Evolutionary conservation across 2,113 vertebrate species (phyloP).

Genomic region (Ceyx margarethae): DNA sequence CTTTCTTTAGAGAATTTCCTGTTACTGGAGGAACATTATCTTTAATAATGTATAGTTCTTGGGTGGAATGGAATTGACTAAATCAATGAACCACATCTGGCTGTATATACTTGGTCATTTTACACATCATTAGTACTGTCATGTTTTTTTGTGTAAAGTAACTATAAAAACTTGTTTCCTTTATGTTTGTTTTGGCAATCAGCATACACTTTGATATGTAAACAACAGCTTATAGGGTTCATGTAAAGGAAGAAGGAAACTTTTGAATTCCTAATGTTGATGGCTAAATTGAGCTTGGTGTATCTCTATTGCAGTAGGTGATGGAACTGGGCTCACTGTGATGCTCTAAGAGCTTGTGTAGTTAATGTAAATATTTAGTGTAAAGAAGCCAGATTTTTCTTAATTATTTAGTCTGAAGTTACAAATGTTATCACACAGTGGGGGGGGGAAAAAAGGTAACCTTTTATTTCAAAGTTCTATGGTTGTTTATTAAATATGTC

Average conservation of each 20-base stretch:
- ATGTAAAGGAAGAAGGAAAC: neutral
- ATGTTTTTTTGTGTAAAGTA: neutral
- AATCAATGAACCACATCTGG: neutral
- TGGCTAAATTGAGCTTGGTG: neutral
- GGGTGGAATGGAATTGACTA: neutral
- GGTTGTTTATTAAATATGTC: neutral
- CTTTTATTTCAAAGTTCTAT: neutral
- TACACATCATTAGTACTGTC: neutral
- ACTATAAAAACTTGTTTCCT: neutral
- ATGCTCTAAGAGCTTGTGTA: neutral
- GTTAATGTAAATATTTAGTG: conserved; percentile 9
- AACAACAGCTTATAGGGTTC: neutral
- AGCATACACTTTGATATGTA: neutral
- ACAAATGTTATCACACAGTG: neutral
- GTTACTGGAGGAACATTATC: neutral
- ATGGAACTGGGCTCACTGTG: neutral
- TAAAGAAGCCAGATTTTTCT: neutral
- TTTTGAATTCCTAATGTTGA: neutral
- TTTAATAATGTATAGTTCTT: neutral
- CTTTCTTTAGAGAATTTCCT: neutral
- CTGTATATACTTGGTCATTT: neutral
- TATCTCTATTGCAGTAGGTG: neutral
- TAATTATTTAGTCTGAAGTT: neutral
- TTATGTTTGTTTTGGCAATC: conserved; percentile 4
- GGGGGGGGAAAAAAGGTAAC: neutral